Conservation (phyloP, 2,113 vertebrate genomes). For the Caretta caretta region DNA sequence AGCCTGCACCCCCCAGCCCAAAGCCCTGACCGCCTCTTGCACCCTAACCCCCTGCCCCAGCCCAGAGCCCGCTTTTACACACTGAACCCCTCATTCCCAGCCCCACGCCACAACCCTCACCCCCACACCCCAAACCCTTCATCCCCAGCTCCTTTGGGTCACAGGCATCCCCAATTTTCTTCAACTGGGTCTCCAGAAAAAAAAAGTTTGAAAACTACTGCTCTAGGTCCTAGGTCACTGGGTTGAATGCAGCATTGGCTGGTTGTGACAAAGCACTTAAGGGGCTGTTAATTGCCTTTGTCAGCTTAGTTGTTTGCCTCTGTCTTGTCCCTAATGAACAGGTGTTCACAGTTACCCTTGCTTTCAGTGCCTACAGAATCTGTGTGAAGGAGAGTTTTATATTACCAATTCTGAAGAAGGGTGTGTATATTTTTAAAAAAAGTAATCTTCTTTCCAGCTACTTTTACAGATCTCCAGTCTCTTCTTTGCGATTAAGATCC, state of each 20-base stretch:
- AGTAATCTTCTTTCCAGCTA: slow-evolving; percentile 1
- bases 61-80: no score
- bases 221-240: fast-evolving
- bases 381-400: not conserved
- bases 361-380: not conserved
- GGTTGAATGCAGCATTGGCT: not conserved
- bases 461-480: slow-evolving; percentile 31
- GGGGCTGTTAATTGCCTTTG: not conserved
- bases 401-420: not conserved
- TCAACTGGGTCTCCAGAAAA: no score
- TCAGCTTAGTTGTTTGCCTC: not conserved
- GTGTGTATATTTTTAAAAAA: not conserved
- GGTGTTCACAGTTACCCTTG: not conserved
- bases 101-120: no score
- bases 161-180: no score
- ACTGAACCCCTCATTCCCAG: no score
- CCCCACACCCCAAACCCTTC: no score
- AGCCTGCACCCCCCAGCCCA: no score
- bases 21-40: no score
- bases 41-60: no score
- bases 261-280: not conserved
- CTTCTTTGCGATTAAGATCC: slow-evolving; percentile 3
- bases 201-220: no score
- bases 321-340: not conserved
- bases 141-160: no score